Evolutionary conservation across 2,888 invertebrate species (phyloP), one percentile per base, ranked within the genome.

Genomic region (Catocala fraxini): DNA sequence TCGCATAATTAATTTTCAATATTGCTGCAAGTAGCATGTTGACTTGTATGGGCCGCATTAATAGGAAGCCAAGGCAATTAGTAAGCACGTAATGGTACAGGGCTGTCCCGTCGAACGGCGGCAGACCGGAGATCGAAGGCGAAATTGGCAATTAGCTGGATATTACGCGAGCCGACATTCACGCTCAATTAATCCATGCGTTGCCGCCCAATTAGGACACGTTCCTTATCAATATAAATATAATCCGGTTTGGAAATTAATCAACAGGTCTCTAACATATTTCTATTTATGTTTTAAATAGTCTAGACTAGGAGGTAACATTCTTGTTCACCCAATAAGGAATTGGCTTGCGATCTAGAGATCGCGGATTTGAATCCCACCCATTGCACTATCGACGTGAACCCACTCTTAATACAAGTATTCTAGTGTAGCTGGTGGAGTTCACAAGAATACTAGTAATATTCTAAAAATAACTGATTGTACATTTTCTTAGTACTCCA

Each of bases 71-170:
- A 65, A 66, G 69, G 71, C 81, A 84, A 85, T 87, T 85, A 85
- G 78, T 81, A 81, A 70, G 65, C 77, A 76, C 68, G 81, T 80
- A 82, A 87, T 83, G 71, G 79, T 76, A 74, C 79, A 79, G 79
- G 82, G 81, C 81, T 81, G 80, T 73, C 72, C 75, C 73, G 74
- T 65, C 71, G 77, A 51, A 71, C 79, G 72, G 58, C 75, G 70
- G 75, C 73, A 68, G 73, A 81, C 89, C 92, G 92, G 92, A 92
- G 88, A 92, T 92, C 87, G 89, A 90, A 89, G 73, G 75, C 82
- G 75, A 89, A 89, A 92, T 93, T 92, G 93, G 76, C 92, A 89
- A 93, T 92, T 90, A 91, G 85, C 76, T 75, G 82, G 83, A 87
- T 82, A 89, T 89, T 86, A 88, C 84, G 78, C 67, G 73, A 72